phyloP scores from a whole-genome alignment of 2,113 vertebrate genomes.

The Acrocephalus arundinaceus region DNA sequence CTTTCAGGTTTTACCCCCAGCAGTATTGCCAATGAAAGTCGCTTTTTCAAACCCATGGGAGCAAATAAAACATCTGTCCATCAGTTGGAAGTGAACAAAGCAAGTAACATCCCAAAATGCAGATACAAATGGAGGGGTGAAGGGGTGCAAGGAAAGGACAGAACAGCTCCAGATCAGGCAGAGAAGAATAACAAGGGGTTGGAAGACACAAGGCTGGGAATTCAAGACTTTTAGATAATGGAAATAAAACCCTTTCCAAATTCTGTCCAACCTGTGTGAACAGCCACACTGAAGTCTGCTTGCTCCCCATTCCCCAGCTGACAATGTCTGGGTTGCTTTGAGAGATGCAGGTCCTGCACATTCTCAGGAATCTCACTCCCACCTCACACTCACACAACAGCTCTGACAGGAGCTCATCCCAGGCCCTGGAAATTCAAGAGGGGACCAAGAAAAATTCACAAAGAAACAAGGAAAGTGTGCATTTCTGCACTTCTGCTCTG shows the following conservation, averaged over 20 bases:
- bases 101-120: neutral
- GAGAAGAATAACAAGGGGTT: neutral
- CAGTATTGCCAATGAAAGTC: neutral
- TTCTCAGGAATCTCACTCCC: neutral
- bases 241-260: neutral
- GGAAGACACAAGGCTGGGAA: neutral
- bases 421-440: neutral
- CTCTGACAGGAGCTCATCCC: neutral
- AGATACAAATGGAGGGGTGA: neutral
- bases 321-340: neutral
- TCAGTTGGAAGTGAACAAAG: accelerated
- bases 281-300: neutral
- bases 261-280: neutral
- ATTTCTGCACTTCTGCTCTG: neutral
- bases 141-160: neutral
- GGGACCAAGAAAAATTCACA: neutral
- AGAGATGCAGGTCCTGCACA: neutral
- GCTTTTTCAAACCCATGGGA: neutral
- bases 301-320: neutral
- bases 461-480: neutral
- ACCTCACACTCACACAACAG: neutral
- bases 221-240: neutral
- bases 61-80: neutral
- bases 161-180: neutral
- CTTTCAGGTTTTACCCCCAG: neutral